Evolutionary conservation across 2,888 invertebrate genomes (phyloP).

Genomic region (Chydorus sphaericus): DNA sequence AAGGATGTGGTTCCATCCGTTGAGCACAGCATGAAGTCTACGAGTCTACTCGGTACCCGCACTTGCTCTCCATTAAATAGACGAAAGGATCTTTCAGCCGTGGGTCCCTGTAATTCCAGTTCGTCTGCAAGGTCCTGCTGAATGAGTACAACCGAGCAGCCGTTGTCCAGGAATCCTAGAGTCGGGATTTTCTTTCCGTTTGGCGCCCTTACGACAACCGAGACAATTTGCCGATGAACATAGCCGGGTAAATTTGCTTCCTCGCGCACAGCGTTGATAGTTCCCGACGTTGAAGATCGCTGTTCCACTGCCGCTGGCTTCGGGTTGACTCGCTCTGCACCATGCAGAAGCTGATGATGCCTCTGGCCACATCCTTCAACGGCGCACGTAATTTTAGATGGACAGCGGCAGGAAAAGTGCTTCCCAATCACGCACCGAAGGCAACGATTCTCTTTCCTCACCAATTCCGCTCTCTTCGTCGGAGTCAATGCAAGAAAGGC

Average conservation of each 20-base stretch:
- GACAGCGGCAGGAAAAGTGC: neutral
- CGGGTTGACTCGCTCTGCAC: neutral
- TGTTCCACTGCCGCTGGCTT: too few relatives aligned
- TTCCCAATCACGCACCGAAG: neutral
- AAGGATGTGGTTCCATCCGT: too few relatives aligned
- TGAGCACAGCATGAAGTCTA: too few relatives aligned
- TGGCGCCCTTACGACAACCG: neutral
- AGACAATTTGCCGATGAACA: neutral
- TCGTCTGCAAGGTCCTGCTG: neutral
- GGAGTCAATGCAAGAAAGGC: neutral
- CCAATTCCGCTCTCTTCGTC: neutral
- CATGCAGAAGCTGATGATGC: slow-evolving; percentile 5
- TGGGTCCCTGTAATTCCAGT: neutral
- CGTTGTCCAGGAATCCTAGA: neutral
- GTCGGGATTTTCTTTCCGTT: neutral
- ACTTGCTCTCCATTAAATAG: neutral
- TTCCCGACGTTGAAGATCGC: too few relatives aligned
- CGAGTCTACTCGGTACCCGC: neutral
- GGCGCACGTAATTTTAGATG: neutral
- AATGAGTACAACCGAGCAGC: neutral
- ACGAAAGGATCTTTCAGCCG: neutral
- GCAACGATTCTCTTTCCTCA: neutral
- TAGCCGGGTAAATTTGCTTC: too few relatives aligned
- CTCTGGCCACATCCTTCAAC: neutral
- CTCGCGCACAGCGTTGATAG: too few relatives aligned